Conservation (phyloP, 2,888 invertebrate species). For the Idaea straminata region DNA sequence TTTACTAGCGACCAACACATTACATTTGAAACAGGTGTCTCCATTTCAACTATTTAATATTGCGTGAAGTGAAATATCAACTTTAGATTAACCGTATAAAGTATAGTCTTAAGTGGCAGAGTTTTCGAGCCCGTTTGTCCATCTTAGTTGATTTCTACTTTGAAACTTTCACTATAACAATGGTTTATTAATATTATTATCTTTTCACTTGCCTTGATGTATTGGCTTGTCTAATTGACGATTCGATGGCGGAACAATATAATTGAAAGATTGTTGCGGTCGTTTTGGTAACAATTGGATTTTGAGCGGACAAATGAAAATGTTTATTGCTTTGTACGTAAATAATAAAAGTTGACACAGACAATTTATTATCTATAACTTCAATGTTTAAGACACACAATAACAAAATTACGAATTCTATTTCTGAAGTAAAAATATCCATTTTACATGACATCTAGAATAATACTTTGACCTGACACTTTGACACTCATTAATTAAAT, state of each 20-base stretch:
- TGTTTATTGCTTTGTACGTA: background rate
- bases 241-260: background rate
- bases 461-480: too few species aligned
- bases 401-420: too few species aligned
- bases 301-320: background rate
- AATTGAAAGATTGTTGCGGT: background rate
- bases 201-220: constrained; percentile 18
- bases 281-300: background rate
- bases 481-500: too few species aligned
- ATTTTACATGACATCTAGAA: too few species aligned
- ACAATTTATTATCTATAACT: background rate
- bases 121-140: constrained; percentile 32
- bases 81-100: background rate
- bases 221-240: background rate
- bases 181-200: constrained; percentile 38
- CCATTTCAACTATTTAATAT: background rate
- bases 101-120: background rate
- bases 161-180: constrained; percentile 53
- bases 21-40: background rate
- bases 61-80: background rate
- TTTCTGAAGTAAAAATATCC: too few species aligned
- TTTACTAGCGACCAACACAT: background rate
- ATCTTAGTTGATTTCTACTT: constrained; percentile 54
- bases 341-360: background rate
- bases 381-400: too few species aligned